Evolutionary conservation across 2,797 vertebrate genomes (phyloP).

Genomic region (Eurystomus glaucurus): DNA sequence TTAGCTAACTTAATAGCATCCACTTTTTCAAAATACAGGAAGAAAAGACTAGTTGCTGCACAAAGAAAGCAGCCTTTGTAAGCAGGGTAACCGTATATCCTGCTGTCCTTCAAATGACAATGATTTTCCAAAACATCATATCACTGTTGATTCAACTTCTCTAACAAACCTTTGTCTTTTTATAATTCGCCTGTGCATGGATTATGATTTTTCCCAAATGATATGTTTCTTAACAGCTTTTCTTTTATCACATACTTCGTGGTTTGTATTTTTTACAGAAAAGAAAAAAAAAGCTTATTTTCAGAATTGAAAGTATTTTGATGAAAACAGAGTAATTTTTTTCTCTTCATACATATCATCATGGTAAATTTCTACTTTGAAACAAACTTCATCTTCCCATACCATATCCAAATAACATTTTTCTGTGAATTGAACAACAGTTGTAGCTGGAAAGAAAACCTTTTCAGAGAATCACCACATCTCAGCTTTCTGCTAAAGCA

Average conservation of each 20-base stretch:
- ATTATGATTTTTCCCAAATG: neutral
- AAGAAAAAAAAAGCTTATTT: neutral
- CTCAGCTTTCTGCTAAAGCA: neutral
- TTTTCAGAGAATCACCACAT: neutral
- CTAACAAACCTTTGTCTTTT: neutral
- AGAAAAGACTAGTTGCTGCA: neutral
- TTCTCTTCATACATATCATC: neutral
- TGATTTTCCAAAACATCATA: neutral
- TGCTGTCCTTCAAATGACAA: neutral
- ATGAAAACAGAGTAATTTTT: neutral
- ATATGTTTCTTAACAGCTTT: neutral
- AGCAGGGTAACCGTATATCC: neutral
- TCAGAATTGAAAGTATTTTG: neutral
- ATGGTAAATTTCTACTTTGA: neutral
- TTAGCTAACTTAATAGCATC: neutral
- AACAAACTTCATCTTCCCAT: neutral
- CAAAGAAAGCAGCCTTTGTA: neutral
- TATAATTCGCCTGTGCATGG: fast-evolving
- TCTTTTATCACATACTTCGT: neutral
- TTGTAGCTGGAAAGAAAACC: neutral
- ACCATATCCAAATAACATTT: neutral
- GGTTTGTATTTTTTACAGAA: neutral
- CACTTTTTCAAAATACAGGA: neutral
- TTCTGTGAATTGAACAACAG: neutral
- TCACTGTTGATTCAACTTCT: neutral